phyloP scores from a whole-genome alignment of 2,113 vertebrate genomes.

The Vicugna pacos region DNA sequence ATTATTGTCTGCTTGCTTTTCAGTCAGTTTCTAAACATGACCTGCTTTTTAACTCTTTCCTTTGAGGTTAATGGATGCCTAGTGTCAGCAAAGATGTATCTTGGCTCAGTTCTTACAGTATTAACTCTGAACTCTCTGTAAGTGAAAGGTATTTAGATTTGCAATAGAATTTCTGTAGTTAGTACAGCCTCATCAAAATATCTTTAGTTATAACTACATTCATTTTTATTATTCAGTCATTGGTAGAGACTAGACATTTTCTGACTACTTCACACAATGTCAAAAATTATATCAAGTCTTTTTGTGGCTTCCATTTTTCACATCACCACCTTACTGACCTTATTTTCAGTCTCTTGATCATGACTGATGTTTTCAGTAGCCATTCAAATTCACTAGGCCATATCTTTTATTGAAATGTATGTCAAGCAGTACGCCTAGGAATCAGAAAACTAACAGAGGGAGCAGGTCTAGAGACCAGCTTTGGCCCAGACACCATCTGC shows the following conservation, averaged over 20 bases:
- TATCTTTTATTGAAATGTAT: not conserved
- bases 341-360: not conserved
- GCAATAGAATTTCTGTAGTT: not conserved
- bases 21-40: not conserved
- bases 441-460: not conserved
- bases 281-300: not conserved
- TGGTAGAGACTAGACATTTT: not conserved
- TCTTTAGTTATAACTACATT: not conserved
- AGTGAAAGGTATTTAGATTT: not conserved
- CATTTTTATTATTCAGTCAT: not conserved
- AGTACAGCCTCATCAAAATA: not conserved
- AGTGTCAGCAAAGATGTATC: not conserved
- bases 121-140: not conserved
- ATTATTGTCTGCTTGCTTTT: not conserved
- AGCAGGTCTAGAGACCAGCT: not conserved
- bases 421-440: not conserved
- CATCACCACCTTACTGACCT: not conserved
- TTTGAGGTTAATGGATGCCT: not conserved
- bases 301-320: not conserved
- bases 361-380: not conserved
- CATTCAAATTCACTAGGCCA: not conserved
- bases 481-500: not conserved
- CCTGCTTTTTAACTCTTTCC: not conserved
- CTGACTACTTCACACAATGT: not conserved
- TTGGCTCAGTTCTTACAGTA: not conserved